Conservation (phyloP, 2,888 invertebrate genomes). For the Rotaria macrura region DNA sequence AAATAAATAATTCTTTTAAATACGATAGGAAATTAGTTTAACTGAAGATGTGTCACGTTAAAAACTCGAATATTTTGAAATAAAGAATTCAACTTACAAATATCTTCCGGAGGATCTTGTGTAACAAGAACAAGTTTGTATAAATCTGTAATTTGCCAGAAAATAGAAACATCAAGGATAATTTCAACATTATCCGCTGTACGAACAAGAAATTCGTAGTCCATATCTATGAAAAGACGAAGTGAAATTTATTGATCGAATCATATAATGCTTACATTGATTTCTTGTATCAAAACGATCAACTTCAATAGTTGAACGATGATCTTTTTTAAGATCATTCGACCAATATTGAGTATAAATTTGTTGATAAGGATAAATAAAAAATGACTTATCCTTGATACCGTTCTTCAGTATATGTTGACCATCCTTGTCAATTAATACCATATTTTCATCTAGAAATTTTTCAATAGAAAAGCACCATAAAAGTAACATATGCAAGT, state of each 20-base stretch:
- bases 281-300: conserved; percentile 18
- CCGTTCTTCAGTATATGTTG: background rate
- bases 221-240: background rate
- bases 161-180: conserved; percentile 12
- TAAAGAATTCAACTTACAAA: background rate
- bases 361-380: conserved; percentile 1
- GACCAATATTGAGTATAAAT: background rate
- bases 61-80: background rate
- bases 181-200: conserved; percentile 21
- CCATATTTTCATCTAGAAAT: conserved; percentile 6
- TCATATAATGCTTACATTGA: background rate
- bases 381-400: background rate
- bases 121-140: conserved; percentile 15
- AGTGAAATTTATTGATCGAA: background rate
- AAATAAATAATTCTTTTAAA: too few relatives aligned
- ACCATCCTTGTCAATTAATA: conserved; percentile 5
- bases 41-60: too few relatives aligned
- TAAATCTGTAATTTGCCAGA: conserved; percentile 9
- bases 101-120: conserved; percentile 10
- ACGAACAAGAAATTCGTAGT: conserved; percentile 16
- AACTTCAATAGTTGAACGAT: background rate
- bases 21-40: too few relatives aligned
- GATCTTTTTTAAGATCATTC: conserved; percentile 8
- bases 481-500: too few relatives aligned
- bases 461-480: background rate